These are phyloP conservation scores for Ooceraea biroi DNA, from an alignment of 1,140 invertebrate species.

Conservation along the genomic window DNA sequence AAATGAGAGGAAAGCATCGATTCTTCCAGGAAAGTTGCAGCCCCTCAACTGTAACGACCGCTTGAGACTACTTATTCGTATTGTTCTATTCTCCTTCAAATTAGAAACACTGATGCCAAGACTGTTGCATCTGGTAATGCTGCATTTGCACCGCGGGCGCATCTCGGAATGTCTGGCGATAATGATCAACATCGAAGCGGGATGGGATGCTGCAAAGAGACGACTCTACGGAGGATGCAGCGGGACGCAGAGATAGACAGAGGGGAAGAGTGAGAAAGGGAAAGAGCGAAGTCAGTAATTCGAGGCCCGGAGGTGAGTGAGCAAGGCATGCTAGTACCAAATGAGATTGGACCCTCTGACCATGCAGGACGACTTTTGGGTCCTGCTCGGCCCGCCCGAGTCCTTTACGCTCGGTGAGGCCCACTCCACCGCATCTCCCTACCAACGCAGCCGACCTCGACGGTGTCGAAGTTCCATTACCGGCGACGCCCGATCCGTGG, in stretches of 20 bases:
- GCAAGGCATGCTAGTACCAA: constrained; percentile 75
- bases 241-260: constrained; percentile 11
- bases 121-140: constrained; percentile 47
- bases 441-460: constrained; percentile 44
- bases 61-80: constrained; percentile 6
- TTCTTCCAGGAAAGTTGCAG: neutral
- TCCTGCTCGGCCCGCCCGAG: constrained; percentile 62
- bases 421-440: constrained; percentile 10
- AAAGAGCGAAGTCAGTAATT: constrained; percentile 65
- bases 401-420: constrained; percentile 69
- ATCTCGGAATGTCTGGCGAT: constrained; percentile 74
- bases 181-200: constrained; percentile 71
- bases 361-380: constrained; percentile 72
- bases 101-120: constrained; percentile 22
- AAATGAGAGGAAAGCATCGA: constrained; percentile 21
- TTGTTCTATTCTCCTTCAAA: constrained; percentile 22
- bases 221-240: constrained; percentile 38
- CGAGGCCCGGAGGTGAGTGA: constrained; percentile 73
- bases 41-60: neutral
- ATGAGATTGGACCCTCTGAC: constrained; percentile 72
- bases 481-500: constrained; percentile 65
- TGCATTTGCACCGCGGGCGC: constrained; percentile 68
- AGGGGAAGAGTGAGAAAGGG: neutral
- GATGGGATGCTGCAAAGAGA: constrained; percentile 53
- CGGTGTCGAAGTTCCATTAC: constrained; percentile 74